Evolutionary conservation across 2,797 vertebrate genomes (phyloP).

Genomic region (Eidolon dupreanum): DNA sequence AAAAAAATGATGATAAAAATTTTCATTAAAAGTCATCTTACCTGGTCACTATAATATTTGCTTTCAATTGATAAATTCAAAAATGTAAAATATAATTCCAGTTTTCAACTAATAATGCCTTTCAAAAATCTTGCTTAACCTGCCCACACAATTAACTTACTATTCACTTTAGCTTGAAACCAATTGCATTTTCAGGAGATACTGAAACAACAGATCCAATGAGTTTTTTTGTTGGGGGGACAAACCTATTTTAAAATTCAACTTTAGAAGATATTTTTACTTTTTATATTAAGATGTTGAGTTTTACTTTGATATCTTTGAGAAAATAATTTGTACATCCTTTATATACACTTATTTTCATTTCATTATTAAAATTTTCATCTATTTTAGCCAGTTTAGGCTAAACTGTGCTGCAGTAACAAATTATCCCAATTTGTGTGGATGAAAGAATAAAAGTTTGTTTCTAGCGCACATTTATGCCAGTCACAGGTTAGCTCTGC

Average conservation of each 20-base stretch:
- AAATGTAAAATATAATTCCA: background rate
- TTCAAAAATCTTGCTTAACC: background rate
- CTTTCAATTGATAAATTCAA: background rate
- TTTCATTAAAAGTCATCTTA: background rate
- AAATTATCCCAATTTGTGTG: background rate
- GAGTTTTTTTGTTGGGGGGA: background rate
- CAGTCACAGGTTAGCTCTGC: background rate
- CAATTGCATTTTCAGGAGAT: background rate
- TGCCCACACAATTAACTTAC: background rate
- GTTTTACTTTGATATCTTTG: background rate
- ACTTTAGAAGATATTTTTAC: background rate
- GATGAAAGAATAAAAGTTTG: background rate
- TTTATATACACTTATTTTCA: background rate
- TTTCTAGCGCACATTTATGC: background rate
- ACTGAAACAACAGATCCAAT: background rate
- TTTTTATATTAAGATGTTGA: background rate
- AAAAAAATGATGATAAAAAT: background rate
- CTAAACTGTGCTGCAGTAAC: background rate
- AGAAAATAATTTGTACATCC: background rate
- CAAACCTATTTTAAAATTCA: background rate
- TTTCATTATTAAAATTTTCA: background rate
- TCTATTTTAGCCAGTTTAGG: background rate
- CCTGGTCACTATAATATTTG: background rate
- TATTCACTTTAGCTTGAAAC: background rate
- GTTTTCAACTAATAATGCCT: background rate